Percentiles rank a stretch among this genome's conserved stretches.
These are phyloP conservation scores for Amphipyra tragopoginis DNA, from an alignment of 2,888 invertebrate genomes.

Conservation along the genomic window DNA sequence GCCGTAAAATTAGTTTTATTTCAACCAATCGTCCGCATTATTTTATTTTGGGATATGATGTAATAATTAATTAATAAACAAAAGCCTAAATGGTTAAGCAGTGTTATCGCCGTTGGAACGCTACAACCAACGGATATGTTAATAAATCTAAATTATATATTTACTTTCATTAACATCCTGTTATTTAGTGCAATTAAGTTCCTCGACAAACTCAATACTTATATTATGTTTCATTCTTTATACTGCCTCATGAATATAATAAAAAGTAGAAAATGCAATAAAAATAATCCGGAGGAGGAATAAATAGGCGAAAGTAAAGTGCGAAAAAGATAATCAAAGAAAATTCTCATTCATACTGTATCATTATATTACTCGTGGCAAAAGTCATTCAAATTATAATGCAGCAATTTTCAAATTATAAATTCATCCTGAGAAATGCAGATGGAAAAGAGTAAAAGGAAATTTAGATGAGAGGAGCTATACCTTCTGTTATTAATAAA, in stretches of 20 bases:
- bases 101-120: conserved; percentile 86
- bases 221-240: conserved; percentile 81
- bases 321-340: conserved; percentile 72
- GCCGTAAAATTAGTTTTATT: conserved; percentile 76
- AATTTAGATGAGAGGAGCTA: conserved; percentile 73
- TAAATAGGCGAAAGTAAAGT: conserved; percentile 82
- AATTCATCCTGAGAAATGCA: conserved; percentile 74
- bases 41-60: conserved; percentile 53
- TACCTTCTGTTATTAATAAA: conserved; percentile 71
- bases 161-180: conserved; percentile 77
- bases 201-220: conserved; percentile 74
- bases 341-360: conserved; percentile 74
- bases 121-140: conserved; percentile 80
- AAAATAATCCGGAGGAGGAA: conserved; percentile 77
- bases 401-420: conserved; percentile 71
- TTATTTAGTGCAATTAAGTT: conserved; percentile 84
- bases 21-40: conserved; percentile 58
- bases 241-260: conserved; percentile 79
- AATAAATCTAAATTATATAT: conserved; percentile 76
- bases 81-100: conserved; percentile 81
- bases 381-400: conserved; percentile 78
- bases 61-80: conserved; percentile 61
- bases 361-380: conserved; percentile 66
- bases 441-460: conserved; percentile 72
- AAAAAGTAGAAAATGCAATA: conserved; percentile 77